Conservation (phyloP, 2,888 invertebrate genomes). For the Aquatica leii region DNA sequence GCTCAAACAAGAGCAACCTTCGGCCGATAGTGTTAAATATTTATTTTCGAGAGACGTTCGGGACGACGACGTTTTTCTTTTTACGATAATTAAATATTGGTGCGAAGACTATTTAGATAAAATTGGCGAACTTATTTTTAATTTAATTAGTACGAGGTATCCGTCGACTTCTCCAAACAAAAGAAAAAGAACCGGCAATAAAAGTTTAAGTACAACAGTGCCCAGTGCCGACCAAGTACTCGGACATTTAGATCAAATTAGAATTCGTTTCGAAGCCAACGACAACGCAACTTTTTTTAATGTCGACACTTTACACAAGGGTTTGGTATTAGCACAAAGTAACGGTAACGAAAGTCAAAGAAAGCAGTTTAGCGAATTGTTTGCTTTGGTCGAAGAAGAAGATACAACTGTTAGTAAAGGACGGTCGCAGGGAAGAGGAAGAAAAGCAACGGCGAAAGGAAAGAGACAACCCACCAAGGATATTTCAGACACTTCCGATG, state of each 20-base stretch:
- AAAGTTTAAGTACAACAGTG: slow-evolving; percentile 73
- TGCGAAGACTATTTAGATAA: slow-evolving; percentile 92
- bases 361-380: slow-evolving; percentile 89
- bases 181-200: slow-evolving; percentile 83
- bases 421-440: slow-evolving; percentile 67
- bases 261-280: slow-evolving; percentile 74
- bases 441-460: slow-evolving; percentile 58
- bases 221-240: slow-evolving; percentile 87
- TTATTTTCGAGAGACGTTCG: slow-evolving; percentile 77
- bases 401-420: slow-evolving; percentile 68
- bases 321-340: slow-evolving; percentile 86
- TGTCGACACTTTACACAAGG: slow-evolving; percentile 90
- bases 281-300: slow-evolving; percentile 83
- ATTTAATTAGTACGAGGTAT: slow-evolving; percentile 81
- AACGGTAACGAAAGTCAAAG: slow-evolving; percentile 89
- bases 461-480: slow-evolving; percentile 56
- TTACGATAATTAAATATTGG: slow-evolving; percentile 93
- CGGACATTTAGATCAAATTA: slow-evolving; percentile 90
- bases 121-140: slow-evolving; percentile 81
- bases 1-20: slow-evolving; percentile 91
- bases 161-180: slow-evolving; percentile 91
- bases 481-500: slow-evolving; percentile 76
- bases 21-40: slow-evolving; percentile 83
- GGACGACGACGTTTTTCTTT: slow-evolving; percentile 84
- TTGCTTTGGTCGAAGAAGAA: slow-evolving; percentile 90